Conservation (phyloP, 2,888 invertebrate species). For the Pachymerium ferrugineum region DNA sequence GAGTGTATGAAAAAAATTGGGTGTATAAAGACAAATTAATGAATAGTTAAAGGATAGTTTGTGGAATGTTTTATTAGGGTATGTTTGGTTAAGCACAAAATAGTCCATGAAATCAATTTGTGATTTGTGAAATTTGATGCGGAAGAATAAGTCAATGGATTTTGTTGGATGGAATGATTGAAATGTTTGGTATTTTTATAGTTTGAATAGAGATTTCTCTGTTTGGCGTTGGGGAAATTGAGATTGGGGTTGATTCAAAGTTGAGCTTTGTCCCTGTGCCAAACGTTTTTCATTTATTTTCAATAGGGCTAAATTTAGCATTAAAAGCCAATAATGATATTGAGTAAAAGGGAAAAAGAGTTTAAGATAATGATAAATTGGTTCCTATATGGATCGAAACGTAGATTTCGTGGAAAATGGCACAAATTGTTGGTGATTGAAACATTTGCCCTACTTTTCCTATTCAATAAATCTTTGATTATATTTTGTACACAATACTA, state of each 20-base stretch:
- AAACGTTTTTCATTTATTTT: not conserved
- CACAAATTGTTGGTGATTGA: not conserved
- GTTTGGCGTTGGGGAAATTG: not conserved
- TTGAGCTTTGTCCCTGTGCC: not conserved
- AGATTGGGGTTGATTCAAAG: not conserved
- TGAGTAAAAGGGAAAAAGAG: not conserved
- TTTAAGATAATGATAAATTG: not conserved
- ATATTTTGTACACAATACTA: no score
- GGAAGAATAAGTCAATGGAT: no score
- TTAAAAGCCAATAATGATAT: slow-evolving; percentile 16
- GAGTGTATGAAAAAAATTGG: not conserved
- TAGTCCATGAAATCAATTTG: no score
- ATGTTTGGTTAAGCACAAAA: no score
- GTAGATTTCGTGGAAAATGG: not conserved
- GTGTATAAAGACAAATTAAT: not conserved
- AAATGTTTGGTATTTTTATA: no score
- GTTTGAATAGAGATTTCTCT: no score
- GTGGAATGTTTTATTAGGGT: no score
- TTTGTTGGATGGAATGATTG: no score
- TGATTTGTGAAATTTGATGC: no score
- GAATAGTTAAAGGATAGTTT: no score
- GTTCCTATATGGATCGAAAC: slow-evolving; percentile 7
- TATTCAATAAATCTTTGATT: no score
- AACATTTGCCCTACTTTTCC: not conserved
- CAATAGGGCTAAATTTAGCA: slow-evolving; percentile 11